These are phyloP conservation scores for Agrypnus murinus DNA, from an alignment of 2,888 invertebrate genomes.

Conservation along the genomic window DNA sequence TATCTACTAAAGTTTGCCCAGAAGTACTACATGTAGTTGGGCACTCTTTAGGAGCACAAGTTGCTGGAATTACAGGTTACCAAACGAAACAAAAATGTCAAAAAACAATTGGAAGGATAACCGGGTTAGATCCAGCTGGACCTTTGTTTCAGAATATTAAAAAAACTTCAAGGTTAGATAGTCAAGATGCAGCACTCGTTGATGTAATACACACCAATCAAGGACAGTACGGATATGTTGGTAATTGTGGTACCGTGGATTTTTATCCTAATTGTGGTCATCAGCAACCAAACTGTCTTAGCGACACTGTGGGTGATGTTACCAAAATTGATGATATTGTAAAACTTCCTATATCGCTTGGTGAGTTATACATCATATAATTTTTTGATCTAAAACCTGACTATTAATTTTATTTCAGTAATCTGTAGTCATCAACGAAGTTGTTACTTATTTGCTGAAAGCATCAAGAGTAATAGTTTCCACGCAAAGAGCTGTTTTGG, in stretches of 20 bases:
- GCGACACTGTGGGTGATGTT: not conserved
- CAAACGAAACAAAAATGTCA: not conserved
- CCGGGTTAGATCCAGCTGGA: slow-evolving; percentile 32
- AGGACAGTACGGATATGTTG: slow-evolving; percentile 11
- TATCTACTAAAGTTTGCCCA: not conserved
- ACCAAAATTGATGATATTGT: not conserved
- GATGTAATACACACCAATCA: slow-evolving; percentile 24
- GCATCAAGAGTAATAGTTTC: no score
- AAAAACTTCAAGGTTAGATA: not conserved
- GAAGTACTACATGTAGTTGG: slow-evolving; percentile 33
- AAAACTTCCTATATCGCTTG: slow-evolving; percentile 1
- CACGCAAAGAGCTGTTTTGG: no score
- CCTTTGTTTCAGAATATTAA: not conserved
- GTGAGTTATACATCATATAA: slow-evolving; percentile 15
- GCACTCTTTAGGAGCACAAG: slow-evolving; percentile 29
- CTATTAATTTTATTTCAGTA: no score
- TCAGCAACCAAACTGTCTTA: slow-evolving; percentile 15
- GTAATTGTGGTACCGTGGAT: slow-evolving; percentile 27
- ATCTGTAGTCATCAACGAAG: no score
- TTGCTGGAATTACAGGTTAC: slow-evolving; percentile 22
- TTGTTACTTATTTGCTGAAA: no score
- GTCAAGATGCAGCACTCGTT: slow-evolving; percentile 21
- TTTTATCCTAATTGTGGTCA: slow-evolving; percentile 40
- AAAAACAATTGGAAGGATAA: slow-evolving; percentile 7
- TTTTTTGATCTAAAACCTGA: not conserved